Conservation (phyloP, 1,140 invertebrate species). For the Theocolax elegans region DNA sequence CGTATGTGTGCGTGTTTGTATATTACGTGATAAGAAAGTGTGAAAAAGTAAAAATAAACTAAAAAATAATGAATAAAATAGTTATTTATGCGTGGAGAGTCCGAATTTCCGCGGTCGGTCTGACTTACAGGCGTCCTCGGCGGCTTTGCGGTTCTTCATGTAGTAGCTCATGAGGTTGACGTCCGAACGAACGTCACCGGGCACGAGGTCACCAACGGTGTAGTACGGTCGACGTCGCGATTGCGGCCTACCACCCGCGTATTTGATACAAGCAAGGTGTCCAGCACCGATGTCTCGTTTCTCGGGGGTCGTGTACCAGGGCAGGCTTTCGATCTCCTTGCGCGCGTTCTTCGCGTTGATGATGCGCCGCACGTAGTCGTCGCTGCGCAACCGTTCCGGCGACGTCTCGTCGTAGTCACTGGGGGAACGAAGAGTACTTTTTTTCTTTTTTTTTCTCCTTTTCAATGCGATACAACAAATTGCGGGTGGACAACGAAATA, state of each 20-base stretch:
- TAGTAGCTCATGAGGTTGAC: constrained; percentile 82
- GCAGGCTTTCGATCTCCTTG: constrained; percentile 70
- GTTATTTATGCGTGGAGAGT: neutral
- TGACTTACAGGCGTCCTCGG: constrained; percentile 66
- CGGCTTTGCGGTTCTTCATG: constrained; percentile 77
- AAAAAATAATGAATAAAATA: constrained; percentile 1
- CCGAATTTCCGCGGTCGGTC: neutral
- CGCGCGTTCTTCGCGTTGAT: constrained; percentile 71
- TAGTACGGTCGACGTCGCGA: constrained; percentile 77
- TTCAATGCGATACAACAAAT: too few relatives aligned
- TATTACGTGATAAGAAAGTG: too few relatives aligned
- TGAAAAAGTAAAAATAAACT: neutral
- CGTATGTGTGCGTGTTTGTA: too few relatives aligned
- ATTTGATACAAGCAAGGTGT: constrained; percentile 81
- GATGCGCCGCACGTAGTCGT: constrained; percentile 74
- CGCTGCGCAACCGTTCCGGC: constrained; percentile 67
- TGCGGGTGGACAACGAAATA: too few relatives aligned
- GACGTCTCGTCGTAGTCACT: constrained; percentile 61
- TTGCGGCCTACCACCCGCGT: constrained; percentile 80
- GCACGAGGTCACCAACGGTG: constrained; percentile 70
- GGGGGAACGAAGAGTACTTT: neutral
- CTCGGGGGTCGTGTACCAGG: constrained; percentile 74
- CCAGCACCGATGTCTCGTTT: constrained; percentile 75
- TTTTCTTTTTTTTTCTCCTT: neutral
- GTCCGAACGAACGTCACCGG: constrained; percentile 73